Evolutionary conservation across 1,140 invertebrate genomes (phyloP), one percentile per base, ranked within the genome.

Genomic region (Drosophila sucinea): DNA sequence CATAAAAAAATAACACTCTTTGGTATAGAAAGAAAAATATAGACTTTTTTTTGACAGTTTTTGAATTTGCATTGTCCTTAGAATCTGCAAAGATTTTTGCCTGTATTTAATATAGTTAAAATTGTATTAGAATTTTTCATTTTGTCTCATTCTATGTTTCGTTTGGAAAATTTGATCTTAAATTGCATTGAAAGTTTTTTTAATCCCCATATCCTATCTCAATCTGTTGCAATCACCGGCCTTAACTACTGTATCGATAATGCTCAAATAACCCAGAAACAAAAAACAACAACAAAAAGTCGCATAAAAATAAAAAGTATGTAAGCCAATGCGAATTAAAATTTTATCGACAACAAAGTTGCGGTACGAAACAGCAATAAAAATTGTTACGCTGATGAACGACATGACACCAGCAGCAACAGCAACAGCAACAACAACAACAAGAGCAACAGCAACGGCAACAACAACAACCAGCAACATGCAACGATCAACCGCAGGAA

Each of bases 311-410:
- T 8, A 29, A 58, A 74, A 69, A 73, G 79, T 69, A 75, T 58
- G 62, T 47, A 77, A 82, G 76, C 75, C 76, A 77, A 86, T 73
- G 79, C 69, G 77, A 83, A 87, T 87, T 87, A 89, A 87, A 87
- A 87, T 89, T 87, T 83, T 87, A 87, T 87, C 84, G 79, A 77
- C 83, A 87, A 87, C 84, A 83, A 89, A 79, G 76, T 89, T 87
- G 83, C 79, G 84, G 83, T 74, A 70, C 67, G 63, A 83, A 54
- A 44, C 62, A 29, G 74, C 68, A 77, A 76, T 76, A 56, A 87
- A 86, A 87, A 86, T 86, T 86, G 61, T 32, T 70, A 76, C 73
- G 73, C 72, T 87, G 83, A 86, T 87, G 83, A 83, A 86, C 83
- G 63, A 71, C 73, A 73, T 76, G 73, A 73, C 73, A 76, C 41